Evolutionary conservation across 2,888 invertebrate species (phyloP), one percentile per base, ranked within the genome.

Genomic region (Achlya flavicornis): DNA sequence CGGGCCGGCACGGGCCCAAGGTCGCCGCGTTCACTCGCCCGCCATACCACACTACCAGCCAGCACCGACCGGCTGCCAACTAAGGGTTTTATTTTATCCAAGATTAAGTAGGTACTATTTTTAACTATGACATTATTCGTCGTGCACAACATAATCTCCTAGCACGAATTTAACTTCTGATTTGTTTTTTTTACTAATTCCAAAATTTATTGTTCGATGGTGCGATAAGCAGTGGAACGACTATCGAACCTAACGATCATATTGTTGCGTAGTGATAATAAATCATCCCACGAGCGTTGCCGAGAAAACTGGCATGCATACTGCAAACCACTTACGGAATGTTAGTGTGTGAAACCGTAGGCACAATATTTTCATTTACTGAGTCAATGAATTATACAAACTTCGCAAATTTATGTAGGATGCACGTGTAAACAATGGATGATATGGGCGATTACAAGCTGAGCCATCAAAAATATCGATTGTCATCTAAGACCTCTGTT

Each of bases 1-100:
- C 92, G 92, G 84, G 81, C 88, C 86, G 86, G 84, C 89, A 83
- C 88, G 84, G 85, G 83, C 91, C 88, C 93, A 93, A 93, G 93
- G 93, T 92, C 93, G 92, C 86, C 83, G 88, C 89, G 86, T 86
- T 86, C 86, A 84, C 87, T 83, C 84, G 84, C 85, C 83, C 79
- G 83, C 33, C 33, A 33, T 58, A 58, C 33, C 35, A 35, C 58
- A 35, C 35, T 35, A 38, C 35, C 57, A 38, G 58, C 35, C 57
- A 38, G 58, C 19, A 35, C n/a, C 38, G 38, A 60, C 60, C 19
- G 41, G 43, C 43, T 60, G 7, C 43, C 26, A 41, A 41, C 38
- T 60, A 60, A 38, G 72, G 77, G 73, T 74, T 75, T 77, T 76
- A 76, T 78, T 82, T 75, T 75, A 77, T 70, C 69, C 73, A 77